Percentiles rank a stretch among this genome's conserved stretches.
Evolutionary conservation across 2,113 vertebrate species (phyloP).

Genomic region (Melanerpes aurifrons): DNA sequence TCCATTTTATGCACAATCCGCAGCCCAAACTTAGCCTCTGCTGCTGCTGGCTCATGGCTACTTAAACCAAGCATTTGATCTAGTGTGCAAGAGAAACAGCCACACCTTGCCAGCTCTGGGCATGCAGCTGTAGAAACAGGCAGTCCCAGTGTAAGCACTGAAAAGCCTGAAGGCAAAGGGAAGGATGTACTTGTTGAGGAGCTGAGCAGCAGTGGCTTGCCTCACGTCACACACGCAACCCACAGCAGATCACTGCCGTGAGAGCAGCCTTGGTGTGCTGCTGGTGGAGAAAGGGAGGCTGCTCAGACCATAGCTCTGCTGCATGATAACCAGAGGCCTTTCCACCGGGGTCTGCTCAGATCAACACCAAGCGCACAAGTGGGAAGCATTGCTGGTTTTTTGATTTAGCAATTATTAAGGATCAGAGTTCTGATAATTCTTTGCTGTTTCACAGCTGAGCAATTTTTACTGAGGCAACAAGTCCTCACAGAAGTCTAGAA

Average conservation of each 20-base stretch:
- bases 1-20: neutral
- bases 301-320: neutral
- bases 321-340: neutral
- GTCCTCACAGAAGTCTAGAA: neutral
- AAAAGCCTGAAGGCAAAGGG: neutral
- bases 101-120: neutral
- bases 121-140: neutral
- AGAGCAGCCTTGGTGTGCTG: neutral
- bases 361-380: neutral
- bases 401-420: neutral
- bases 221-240: rapidly evolving
- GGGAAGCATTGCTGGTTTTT: neutral
- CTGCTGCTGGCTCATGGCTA: neutral
- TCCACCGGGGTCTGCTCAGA: neutral
- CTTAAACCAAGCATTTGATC: neutral
- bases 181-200: neutral
- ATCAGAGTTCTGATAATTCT: neutral
- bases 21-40: neutral
- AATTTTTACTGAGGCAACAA: neutral
- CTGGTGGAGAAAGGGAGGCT: neutral
- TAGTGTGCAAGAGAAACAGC: rapidly evolving
- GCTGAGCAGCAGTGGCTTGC: neutral
- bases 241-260: rapidly evolving
- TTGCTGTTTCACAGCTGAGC: neutral
- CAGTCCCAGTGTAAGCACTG: neutral